Evolutionary conservation across 2,113 vertebrate species (phyloP).

Genomic region (Brachyistius frenatus): DNA sequence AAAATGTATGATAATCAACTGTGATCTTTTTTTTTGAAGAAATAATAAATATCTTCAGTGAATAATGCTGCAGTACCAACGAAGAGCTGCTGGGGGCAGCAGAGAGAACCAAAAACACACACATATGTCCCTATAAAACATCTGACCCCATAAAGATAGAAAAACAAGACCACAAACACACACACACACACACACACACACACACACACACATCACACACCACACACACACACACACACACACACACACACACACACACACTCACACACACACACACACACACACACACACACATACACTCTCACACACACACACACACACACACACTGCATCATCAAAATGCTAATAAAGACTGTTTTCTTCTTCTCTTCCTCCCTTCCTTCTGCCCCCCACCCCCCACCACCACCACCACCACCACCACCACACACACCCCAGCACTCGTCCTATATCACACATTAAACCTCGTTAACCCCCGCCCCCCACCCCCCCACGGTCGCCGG

Average conservation of each 20-base stretch:
- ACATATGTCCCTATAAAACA: too few relatives aligned
- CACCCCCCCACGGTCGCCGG: constrained; percentile 8
- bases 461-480: constrained; percentile 1
- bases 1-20: too few relatives aligned
- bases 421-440: too few relatives aligned
- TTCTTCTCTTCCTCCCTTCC: background rate
- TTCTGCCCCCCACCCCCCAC: background rate
- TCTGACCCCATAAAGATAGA: constrained; percentile 13
- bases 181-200: too few relatives aligned
- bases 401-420: too few relatives aligned
- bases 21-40: too few relatives aligned
- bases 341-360: constrained; percentile 36
- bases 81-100: background rate
- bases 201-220: too few relatives aligned
- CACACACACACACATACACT: constrained; percentile 1
- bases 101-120: background rate
- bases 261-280: background rate
- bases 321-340: too few relatives aligned
- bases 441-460: constrained; percentile 44
- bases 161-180: constrained; percentile 16
- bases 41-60: too few relatives aligned
- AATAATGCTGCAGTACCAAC: background rate
- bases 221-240: background rate
- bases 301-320: background rate
- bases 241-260: background rate